Base-by-base conservation (phyloP, 2,888 invertebrate species). In the Trichogramma dendrolimi region DNA sequence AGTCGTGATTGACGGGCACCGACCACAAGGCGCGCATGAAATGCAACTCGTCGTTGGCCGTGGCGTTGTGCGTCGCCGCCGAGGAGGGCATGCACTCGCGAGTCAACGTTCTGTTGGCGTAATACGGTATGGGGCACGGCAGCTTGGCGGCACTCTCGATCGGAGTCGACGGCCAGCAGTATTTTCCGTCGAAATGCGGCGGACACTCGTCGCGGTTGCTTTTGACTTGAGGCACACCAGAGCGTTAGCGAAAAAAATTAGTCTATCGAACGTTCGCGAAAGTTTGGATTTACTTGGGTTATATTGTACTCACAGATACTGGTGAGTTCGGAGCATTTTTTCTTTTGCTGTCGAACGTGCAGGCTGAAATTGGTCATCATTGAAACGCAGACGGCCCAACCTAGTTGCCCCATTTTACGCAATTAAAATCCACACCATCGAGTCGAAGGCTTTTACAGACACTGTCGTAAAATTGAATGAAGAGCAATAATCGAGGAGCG, bases 11-110 rank as follows among this genome's bases (percentile, higher is more conserved):
- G 5, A 50, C 6, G 7, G 49, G 43, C 7, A 7, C 7, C 4
- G 48, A 40, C 57, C 61, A 58, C 41, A 27, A 4, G 8, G n/a
- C 2, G 4, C 49, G n/a, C 4, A 27, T 44, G 6, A 48, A 44
- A 58, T 54, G 53, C 5, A 6, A 8, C 41, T 8, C 2, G 27
- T n/a, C 40, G 57, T 54, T 48, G 44, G 14, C 40, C 0, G 42
- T 55, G 27, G 7, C 40, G 57, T 54, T 52, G 44, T 40, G 14
- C 0, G 39, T 55, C 3, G 42, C 51, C 46, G 27, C 14, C 6
- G 55, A 46, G 27, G 27, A 27, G 27, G 27, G 27, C 27, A 27
- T 27, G 46, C 51, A 62, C 58, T 55, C 54, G 58, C 62, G 54
- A 55, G 41, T 50, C 27, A 55, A 42, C 8, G 43, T 51, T 7